Percentiles rank a stretch among this genome's conserved stretches.
Conservation (phyloP, 2,888 invertebrate species). For the Miltochrista miniata region DNA sequence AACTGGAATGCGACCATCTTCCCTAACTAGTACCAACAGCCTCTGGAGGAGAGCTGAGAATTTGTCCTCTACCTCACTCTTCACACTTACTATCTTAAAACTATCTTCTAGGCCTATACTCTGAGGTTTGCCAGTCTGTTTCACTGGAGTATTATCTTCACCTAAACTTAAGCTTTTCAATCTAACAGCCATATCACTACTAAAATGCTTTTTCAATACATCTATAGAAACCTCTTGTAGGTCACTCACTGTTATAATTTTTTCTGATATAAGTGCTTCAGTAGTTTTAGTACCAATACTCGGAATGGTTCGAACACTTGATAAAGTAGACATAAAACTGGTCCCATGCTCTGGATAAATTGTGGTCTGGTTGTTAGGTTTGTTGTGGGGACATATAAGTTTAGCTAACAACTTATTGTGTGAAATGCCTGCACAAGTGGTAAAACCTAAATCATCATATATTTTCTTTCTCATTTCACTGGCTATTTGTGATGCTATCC, state of each 20-base stretch:
- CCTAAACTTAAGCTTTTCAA: conserved; percentile 89
- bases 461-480: conserved; percentile 89
- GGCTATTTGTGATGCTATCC: conserved; percentile 89
- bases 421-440: conserved; percentile 92
- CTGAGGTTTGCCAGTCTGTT: conserved; percentile 89
- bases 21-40: conserved; percentile 87
- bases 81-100: conserved; percentile 88
- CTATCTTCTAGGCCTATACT: conserved; percentile 92
- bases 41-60: conserved; percentile 87
- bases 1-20: conserved; percentile 91
- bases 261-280: conserved; percentile 85
- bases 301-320: conserved; percentile 86
- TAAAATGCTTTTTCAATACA: conserved; percentile 85
- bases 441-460: conserved; percentile 87
- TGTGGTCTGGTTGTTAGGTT: conserved; percentile 93
- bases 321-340: conserved; percentile 86
- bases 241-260: conserved; percentile 87
- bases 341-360: conserved; percentile 88
- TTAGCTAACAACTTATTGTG: conserved; percentile 94
- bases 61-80: conserved; percentile 89
- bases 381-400: conserved; percentile 87
- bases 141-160: conserved; percentile 88
- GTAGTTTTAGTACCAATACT: conserved; percentile 90
- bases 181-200: conserved; percentile 87
- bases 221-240: conserved; percentile 85